These are phyloP conservation scores for Pomatostomus ruficeps DNA, from an alignment of 2,113 vertebrate genomes.

Conservation along the genomic window DNA sequence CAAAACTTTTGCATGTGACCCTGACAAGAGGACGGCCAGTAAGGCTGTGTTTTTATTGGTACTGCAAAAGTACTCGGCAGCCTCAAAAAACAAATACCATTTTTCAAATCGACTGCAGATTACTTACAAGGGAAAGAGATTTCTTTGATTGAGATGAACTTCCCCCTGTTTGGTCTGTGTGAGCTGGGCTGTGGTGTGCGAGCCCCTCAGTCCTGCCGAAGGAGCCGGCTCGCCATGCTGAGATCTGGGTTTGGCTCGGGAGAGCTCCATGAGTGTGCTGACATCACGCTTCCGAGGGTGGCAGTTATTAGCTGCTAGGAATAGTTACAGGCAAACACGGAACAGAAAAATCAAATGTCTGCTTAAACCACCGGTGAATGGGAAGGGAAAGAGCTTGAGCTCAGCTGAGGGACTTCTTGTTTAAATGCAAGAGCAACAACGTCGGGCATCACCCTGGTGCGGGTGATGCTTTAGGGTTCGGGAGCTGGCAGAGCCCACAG, in stretches of 20 bases:
- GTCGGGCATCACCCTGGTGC: not conserved
- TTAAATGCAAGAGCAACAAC: not conserved
- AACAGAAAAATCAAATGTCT: constrained; percentile 55
- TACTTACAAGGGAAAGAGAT: not conserved
- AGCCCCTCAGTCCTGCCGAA: not conserved
- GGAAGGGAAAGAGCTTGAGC: not conserved
- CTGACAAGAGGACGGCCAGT: not conserved
- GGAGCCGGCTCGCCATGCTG: not conserved
- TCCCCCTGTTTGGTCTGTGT: not conserved
- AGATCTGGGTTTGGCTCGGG: constrained; percentile 10
- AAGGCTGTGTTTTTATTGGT: not conserved
- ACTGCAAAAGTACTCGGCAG: not conserved
- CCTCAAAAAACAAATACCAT: not conserved
- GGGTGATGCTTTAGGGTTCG: not conserved
- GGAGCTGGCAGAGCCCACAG: not conserved
- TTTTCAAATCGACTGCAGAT: not conserved
- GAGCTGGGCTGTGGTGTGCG: not conserved
- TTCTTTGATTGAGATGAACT: not conserved
- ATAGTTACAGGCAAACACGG: constrained; percentile 54
- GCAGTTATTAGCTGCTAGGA: constrained; percentile 62
- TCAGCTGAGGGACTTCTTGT: not conserved
- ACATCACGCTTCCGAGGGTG: constrained; percentile 55
- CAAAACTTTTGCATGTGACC: not conserved
- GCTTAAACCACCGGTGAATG: not conserved
- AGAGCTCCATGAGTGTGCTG: constrained; percentile 24